phyloP scores from a whole-genome alignment of 64 coral and sea anemone species.

The Dendrophyllia cribrosa region DNA sequence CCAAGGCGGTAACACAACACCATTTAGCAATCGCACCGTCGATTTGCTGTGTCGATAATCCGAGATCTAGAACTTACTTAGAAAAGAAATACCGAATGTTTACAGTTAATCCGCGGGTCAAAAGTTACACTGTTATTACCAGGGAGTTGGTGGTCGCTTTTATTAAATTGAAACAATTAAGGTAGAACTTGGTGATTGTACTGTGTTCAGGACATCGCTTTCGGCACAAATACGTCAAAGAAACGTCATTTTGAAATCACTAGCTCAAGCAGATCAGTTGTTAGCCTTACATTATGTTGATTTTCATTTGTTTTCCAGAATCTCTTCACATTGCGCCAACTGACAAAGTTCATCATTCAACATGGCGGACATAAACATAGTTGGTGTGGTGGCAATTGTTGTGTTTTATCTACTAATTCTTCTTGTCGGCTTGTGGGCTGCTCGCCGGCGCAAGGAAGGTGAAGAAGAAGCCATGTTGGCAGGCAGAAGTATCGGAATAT shows the following conservation, averaged over 20 bases:
- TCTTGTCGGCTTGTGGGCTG: constrained; percentile 76
- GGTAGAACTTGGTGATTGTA: background rate
- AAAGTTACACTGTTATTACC: too few species aligned
- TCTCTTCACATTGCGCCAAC: background rate
- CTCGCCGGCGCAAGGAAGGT: constrained; percentile 66
- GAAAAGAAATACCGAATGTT: too few species aligned
- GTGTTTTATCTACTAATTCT: constrained; percentile 89
- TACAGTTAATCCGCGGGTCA: too few species aligned
- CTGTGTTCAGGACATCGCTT: background rate
- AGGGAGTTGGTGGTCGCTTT: background rate
- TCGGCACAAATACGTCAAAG: background rate
- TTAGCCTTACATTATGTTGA: background rate
- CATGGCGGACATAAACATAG: constrained; percentile 63
- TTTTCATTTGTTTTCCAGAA: background rate
- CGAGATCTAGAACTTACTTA: too few species aligned
- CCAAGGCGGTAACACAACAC: too few species aligned
- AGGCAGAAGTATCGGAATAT: constrained; percentile 88
- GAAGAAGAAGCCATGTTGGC: constrained; percentile 95
- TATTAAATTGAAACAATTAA: background rate
- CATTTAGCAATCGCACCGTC: too few species aligned
- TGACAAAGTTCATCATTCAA: background rate
- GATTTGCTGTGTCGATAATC: too few species aligned
- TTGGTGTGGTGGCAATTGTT: constrained; percentile 76
- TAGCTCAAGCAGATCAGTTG: background rate
- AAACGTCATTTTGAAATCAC: too few species aligned